Base-by-base conservation (phyloP, 2,888 invertebrate genomes). In the Xylocampa areola region DNA sequence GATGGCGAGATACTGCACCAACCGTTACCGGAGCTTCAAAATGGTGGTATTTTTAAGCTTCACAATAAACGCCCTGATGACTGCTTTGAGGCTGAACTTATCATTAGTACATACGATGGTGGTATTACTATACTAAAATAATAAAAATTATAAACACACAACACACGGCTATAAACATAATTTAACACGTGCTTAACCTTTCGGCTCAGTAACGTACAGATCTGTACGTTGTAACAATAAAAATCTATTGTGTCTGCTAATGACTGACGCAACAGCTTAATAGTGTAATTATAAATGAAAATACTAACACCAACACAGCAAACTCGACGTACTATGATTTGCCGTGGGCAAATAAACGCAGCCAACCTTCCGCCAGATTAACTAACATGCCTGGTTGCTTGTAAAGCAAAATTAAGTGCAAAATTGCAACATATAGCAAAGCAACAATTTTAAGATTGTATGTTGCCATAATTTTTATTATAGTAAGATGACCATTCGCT, bases 61-160 rank as follows among this genome's bases (percentile, higher is more conserved):
- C 73, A 82, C 80, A 79, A 84, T 81, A 84, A 84, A 89, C 89
- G 89, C 90, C 67, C 89, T 80, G 75, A 74, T 63, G 58, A 71
- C 67, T 74, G 83, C 79, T 79, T 86, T 84, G 57, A 68, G 62
- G 61, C 69, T 80, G 63, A 64, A n/a, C 60, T 23, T 52, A 50
- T 41, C 41, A 65, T 43, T 16, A 40, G 52, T 59, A 43, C 29
- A 2, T 21, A 13, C n/a, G 17, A 43, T 17, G 44, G 21, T 63
- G 44, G 25, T 59, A 59, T 58, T 64, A 54, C 30, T 66, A 13
- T 30, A 30, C 33, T 33, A n/a, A 36, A 8, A n/a, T 19, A 3
- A 0, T 8, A 35, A 14, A 8, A 17, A 16, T 10, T 8, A 13
- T 14, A 25, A 17, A 33, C 19, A 10, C 35, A 32, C 32, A 8